Base-by-base conservation (phyloP, 1,140 invertebrate genomes). In the Drosophila malerkotliana region DNA sequence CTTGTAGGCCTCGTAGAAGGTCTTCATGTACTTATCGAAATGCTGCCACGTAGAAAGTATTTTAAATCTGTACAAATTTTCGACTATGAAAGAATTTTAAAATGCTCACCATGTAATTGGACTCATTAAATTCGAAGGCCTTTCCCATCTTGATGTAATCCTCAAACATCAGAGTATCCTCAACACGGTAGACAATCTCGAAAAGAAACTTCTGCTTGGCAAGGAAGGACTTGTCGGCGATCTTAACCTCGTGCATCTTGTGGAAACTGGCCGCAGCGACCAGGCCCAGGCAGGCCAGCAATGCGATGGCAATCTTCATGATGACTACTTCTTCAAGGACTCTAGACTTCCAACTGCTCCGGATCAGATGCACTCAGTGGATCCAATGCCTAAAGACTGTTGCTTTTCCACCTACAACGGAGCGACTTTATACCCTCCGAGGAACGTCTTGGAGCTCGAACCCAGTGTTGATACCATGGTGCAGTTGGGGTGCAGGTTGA, bases 341-440 rank as follows among this genome's bases (percentile, higher is more conserved):
- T 24, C 63, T 48, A 21, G 52, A 53, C 60, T 39, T 12, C 53
- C 72, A 80, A 91, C 84, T 90, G 78, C 80, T 90, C 89, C 83
- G 83, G 83, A 89, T 76, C 59, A 72, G 80, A 90, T 62, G 48
- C 64, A 61, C 58, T 49, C 49, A 47, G 63, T 49, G 66, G 64
- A 72, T 82, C 83, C 80, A 90, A 90, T 79, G 54, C 90, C 89
- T 91, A 91, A 91, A 91, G 90, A 90, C 90, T 91, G 90, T 89
- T 91, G 74, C 37, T 48, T 52, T 41, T 18, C 24, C 6, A 2
- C 30, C 1, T 12, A 1, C 34, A 10, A 12, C n/a, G 8, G n/a
- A 8, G 2, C 26, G 10, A 21, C 6, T 10, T 45, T 44, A 44
- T 44, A 15, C 34, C 34, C 34, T 5, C 15, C 2, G 2, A 15